These are phyloP conservation scores for Megaceryle torquata DNA, from an alignment of 2,113 vertebrate genomes.

Conservation along the genomic window DNA sequence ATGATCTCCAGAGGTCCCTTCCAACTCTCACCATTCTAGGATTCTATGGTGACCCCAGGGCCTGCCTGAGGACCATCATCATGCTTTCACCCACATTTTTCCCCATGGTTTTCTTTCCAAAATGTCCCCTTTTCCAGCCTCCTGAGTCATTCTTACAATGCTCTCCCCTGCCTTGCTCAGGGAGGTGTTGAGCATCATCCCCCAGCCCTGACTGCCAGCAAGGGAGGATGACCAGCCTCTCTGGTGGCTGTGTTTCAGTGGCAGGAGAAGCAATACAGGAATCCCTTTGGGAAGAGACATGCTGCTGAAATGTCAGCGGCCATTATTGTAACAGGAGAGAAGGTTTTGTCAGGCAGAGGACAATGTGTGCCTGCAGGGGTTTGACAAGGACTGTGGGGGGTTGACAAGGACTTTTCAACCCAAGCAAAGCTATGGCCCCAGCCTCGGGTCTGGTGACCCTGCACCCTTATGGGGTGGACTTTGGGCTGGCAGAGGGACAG, in stretches of 20 bases:
- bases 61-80: not conserved
- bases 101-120: not conserved
- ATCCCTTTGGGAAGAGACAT: not conserved
- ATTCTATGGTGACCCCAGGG: not conserved
- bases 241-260: not conserved
- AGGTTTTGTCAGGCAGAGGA: fast-evolving
- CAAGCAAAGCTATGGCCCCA: not conserved
- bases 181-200: too few species aligned
- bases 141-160: fast-evolving
- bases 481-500: not conserved
- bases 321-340: not conserved
- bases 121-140: not conserved
- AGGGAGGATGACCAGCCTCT: not conserved
- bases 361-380: too few species aligned
- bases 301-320: not conserved
- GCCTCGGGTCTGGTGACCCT: not conserved
- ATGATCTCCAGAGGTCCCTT: not conserved
- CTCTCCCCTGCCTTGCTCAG: not conserved
- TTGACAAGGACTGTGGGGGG: too few species aligned
- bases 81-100: not conserved
- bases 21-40: not conserved
- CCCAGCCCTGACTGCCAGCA: not conserved
- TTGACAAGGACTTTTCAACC: not conserved
- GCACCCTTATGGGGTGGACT: not conserved
- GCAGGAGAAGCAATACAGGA: not conserved